Evolutionary conservation across 2,113 vertebrate genomes (phyloP).

Genomic region (Nibea albiflora): DNA sequence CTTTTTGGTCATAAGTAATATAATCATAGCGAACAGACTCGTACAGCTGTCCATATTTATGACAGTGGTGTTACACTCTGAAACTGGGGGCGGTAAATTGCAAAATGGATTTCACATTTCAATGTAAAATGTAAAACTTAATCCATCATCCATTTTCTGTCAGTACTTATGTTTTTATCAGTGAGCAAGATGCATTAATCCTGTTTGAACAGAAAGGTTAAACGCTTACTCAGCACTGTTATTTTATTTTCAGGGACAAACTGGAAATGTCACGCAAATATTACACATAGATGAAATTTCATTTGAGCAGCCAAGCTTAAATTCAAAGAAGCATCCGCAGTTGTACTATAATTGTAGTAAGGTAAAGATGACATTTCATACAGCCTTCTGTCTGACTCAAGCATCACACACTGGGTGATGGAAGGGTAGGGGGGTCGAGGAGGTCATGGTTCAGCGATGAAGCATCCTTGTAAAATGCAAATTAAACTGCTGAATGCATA

Average conservation of each 20-base stretch:
- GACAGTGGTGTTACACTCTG: no score
- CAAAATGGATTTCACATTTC: not conserved
- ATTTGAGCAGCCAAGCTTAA: not conserved
- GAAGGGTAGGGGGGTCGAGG: not conserved
- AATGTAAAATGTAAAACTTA: not conserved
- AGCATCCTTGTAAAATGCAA: slow-evolving; percentile 46
- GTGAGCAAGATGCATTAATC: not conserved
- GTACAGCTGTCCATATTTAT: no score
- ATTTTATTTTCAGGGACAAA: not conserved
- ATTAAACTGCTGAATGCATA: slow-evolving; percentile 33
- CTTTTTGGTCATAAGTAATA: no score
- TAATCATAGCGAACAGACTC: no score
- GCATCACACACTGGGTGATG: not conserved
- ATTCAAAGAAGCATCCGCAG: not conserved
- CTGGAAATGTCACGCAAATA: not conserved
- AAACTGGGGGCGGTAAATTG: no score
- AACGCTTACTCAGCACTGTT: not conserved
- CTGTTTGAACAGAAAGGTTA: not conserved
- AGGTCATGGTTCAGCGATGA: slow-evolving; percentile 19
- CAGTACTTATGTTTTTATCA: not conserved
- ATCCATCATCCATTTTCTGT: not conserved
- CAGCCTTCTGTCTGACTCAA: not conserved
- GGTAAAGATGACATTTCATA: not conserved
- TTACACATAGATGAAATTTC: not conserved
- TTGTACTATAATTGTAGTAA: no score